These are phyloP conservation scores for Tetanocera ferruginea DNA, from an alignment of 2,888 invertebrate genomes.

Conservation along the genomic window DNA sequence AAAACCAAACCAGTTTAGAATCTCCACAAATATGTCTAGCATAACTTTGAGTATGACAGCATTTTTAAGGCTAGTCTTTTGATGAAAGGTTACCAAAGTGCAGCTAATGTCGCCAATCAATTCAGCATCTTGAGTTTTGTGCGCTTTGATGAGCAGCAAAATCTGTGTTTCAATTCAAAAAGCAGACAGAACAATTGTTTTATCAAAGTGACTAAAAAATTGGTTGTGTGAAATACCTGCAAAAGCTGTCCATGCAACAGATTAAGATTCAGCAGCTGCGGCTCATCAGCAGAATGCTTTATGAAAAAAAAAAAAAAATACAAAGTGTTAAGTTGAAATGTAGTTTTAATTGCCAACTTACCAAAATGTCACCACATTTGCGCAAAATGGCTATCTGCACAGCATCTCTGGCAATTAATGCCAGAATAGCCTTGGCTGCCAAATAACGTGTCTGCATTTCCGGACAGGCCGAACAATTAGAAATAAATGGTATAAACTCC, in stretches of 20 bases:
- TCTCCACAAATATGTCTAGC: constrained; percentile 56
- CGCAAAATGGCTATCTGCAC: constrained; percentile 59
- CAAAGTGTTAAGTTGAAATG: too few relatives aligned
- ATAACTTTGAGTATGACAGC: constrained; percentile 55
- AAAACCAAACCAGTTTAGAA: constrained; percentile 54
- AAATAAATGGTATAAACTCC: constrained; percentile 77
- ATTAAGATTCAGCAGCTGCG: constrained; percentile 46
- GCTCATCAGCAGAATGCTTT: constrained; percentile 49
- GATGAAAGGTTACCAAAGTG: constrained; percentile 51
- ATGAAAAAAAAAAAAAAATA: neutral
- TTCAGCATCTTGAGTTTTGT: constrained; percentile 47
- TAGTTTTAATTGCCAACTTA: too few relatives aligned
- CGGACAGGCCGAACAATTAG: constrained; percentile 76
- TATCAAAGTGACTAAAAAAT: neutral
- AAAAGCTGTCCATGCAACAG: constrained; percentile 60
- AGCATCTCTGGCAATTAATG: constrained; percentile 71
- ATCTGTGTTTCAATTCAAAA: constrained; percentile 44
- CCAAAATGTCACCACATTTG: constrained; percentile 55
- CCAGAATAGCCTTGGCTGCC: constrained; percentile 79
- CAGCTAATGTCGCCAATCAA: constrained; percentile 54
- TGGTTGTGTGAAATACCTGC: constrained; percentile 51
- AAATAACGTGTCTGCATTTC: constrained; percentile 80
- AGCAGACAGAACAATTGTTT: neutral
- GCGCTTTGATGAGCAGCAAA: constrained; percentile 50
- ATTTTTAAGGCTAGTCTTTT: constrained; percentile 54